A percentile compares a stretch with the other conserved stretches of the same genome.
Evolutionary conservation across 2,113 vertebrate species (phyloP).

Genomic region (Cairina moschata): DNA sequence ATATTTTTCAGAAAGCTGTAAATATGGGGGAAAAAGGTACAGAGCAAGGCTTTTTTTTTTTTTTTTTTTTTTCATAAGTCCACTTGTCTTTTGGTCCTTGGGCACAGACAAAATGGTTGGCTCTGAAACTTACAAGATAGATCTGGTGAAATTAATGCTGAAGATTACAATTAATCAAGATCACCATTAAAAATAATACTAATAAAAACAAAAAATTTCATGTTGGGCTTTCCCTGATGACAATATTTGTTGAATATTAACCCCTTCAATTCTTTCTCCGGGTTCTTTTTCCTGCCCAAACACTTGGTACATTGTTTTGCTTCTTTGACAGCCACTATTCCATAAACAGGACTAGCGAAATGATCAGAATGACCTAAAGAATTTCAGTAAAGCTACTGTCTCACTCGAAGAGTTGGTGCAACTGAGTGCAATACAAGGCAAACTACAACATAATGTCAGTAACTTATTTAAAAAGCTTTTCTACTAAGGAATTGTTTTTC

Average conservation of each 20-base stretch:
- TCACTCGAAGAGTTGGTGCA: background rate
- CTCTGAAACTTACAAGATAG: background rate
- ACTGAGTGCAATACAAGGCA: background rate
- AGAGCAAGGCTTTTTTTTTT: background rate
- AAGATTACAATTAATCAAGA: too few species aligned
- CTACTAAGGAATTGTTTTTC: background rate
- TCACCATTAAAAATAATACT: background rate
- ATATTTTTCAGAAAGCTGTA: background rate
- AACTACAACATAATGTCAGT: background rate
- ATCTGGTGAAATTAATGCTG: background rate
- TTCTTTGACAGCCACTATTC: background rate
- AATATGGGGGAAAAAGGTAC: background rate
- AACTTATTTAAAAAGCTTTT: background rate
- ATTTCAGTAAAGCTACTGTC: background rate
- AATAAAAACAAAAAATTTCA: background rate
- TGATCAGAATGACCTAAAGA: background rate
- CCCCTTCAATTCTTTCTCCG: background rate
- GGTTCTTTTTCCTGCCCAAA: background rate
- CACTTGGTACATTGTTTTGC: background rate
- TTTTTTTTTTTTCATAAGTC: background rate
- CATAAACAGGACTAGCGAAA: background rate
- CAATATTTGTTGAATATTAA: background rate
- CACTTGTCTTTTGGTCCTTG: background rate
- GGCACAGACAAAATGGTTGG: background rate
- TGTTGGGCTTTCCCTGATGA: background rate